Conservation (phyloP, 2,113 vertebrate species). For the Felis catus region DNA sequence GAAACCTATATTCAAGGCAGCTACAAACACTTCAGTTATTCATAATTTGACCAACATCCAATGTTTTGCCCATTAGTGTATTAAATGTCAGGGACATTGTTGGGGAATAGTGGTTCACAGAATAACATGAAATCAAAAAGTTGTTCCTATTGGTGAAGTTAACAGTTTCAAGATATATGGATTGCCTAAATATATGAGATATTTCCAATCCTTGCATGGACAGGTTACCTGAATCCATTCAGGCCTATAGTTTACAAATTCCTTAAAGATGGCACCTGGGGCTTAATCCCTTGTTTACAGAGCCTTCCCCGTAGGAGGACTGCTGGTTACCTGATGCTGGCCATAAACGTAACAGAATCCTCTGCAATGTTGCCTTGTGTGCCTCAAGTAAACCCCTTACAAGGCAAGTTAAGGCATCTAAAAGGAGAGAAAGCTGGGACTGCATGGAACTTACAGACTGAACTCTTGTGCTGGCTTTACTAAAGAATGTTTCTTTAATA, state of each 20-base stretch:
- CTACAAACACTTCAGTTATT: not conserved
- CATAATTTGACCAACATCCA: not conserved
- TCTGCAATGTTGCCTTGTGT: not conserved
- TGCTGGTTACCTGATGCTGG: not conserved
- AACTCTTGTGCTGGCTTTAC: not conserved
- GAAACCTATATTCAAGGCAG: not conserved
- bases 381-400: not conserved
- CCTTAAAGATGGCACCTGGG: not conserved
- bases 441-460: not conserved
- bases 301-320: not conserved
- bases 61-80: not conserved
- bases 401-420: not conserved
- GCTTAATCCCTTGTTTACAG: not conserved
- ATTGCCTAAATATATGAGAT: not conserved
- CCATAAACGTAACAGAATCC: not conserved
- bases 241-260: not conserved
- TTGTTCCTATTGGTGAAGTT: conserved; percentile 26
- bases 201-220: not conserved
- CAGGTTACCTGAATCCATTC: not conserved
- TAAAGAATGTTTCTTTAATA: conserved; percentile 17
- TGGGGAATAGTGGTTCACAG: not conserved
- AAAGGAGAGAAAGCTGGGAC: not conserved
- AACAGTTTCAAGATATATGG: not conserved
- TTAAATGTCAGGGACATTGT: not conserved
- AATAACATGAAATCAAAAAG: not conserved